These are phyloP conservation scores for Cosmia trapezina DNA, from an alignment of 2,888 invertebrate genomes.

Conservation along the genomic window DNA sequence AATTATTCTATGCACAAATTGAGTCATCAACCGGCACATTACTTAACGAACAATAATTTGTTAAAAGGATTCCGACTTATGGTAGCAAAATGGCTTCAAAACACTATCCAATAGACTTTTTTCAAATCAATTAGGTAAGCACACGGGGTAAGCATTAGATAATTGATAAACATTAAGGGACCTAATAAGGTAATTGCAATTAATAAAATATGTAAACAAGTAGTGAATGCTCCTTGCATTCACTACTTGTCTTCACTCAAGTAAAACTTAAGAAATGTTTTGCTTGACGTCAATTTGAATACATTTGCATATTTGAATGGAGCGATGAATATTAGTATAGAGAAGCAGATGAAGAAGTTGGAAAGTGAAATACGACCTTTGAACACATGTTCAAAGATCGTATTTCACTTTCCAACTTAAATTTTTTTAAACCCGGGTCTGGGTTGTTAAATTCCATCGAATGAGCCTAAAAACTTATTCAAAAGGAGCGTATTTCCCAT, in stretches of 20 bases:
- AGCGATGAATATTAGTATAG: not conserved
- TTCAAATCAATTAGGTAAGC: not conserved
- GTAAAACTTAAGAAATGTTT: not conserved
- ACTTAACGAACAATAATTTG: not conserved
- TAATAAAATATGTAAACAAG: not conserved
- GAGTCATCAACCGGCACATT: conserved; percentile 33
- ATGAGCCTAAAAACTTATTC: too few relatives aligned
- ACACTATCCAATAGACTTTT: not conserved
- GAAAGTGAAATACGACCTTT: too few relatives aligned
- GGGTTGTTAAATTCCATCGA: too few relatives aligned
- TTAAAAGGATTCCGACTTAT: not conserved
- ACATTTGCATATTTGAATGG: not conserved
- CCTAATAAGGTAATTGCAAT: not conserved
- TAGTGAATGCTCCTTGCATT: too few relatives aligned
- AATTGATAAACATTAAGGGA: not conserved
- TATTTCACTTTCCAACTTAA: too few relatives aligned
- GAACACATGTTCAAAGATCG: too few relatives aligned
- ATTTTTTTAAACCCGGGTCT: too few relatives aligned
- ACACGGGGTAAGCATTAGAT: not conserved
- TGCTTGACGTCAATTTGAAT: conserved; percentile 2
- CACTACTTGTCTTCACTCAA: too few relatives aligned
- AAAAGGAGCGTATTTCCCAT: too few relatives aligned
- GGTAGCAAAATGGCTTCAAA: not conserved
- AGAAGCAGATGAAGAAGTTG: not conserved
- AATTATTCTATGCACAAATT: conserved; percentile 34